These are phyloP conservation scores for Rhinatrema bivittatum DNA, from an alignment of 2,797 vertebrate genomes.

Conservation along the genomic window DNA sequence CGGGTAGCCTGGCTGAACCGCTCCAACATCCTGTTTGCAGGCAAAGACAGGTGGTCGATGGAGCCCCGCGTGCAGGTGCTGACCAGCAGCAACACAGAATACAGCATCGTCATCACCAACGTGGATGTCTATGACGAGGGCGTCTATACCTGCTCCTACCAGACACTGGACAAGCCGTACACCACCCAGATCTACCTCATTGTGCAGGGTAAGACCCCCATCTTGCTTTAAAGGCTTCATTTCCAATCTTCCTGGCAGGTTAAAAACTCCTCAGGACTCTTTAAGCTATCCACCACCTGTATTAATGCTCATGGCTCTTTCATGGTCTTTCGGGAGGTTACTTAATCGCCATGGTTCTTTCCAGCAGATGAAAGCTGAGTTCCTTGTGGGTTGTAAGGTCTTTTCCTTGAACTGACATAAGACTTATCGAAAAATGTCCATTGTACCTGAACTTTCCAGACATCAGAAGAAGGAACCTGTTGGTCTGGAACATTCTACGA, in stretches of 20 bases:
- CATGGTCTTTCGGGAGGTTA: no score
- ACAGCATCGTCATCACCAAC: constrained; percentile 77
- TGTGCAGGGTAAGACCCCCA: constrained; percentile 66
- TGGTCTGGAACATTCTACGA: no score
- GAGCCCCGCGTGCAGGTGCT: constrained; percentile 75
- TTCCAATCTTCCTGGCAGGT: background rate
- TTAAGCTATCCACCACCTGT: background rate
- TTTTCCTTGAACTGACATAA: no score
- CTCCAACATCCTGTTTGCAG: constrained; percentile 84
- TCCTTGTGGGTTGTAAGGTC: no score
- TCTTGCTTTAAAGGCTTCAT: background rate
- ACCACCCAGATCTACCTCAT: constrained; percentile 84
- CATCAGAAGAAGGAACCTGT: no score
- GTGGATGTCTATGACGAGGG: constrained; percentile 80
- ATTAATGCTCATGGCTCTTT: no score
- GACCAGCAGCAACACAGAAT: constrained; percentile 77
- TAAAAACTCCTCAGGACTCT: background rate
- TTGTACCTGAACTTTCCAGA: no score
- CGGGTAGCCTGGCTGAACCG: constrained; percentile 89
- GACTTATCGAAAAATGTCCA: no score
- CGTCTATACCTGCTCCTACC: constrained; percentile 84
- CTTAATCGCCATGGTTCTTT: no score
- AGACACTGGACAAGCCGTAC: constrained; percentile 79
- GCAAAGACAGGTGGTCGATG: constrained; percentile 85
- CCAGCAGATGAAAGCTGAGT: no score